A percentile compares a stretch with the other conserved stretches of the same genome.
Evolutionary conservation across 2,797 vertebrate genomes (phyloP).

Genomic region (Syncerus caffer): DNA sequence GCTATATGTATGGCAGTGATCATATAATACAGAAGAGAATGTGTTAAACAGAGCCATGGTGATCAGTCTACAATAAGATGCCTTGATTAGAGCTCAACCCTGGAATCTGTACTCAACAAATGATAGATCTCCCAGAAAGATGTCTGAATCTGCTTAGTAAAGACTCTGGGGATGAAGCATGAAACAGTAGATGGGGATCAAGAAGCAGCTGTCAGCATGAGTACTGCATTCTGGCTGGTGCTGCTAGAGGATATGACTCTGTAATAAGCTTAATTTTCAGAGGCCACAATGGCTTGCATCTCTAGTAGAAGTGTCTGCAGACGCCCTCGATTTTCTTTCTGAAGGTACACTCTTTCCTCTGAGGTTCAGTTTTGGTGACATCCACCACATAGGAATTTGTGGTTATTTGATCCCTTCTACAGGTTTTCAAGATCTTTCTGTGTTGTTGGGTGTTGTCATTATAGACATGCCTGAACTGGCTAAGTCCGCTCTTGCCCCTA

Average conservation of each 20-base stretch:
- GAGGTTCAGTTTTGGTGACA: background rate
- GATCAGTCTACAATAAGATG: background rate
- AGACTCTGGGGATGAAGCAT: background rate
- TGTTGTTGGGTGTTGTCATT: too few relatives aligned
- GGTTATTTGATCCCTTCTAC: slow-evolving; percentile 86
- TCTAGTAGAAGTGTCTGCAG: background rate
- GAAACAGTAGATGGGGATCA: background rate
- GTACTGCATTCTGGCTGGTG: too few relatives aligned
- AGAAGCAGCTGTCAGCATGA: background rate
- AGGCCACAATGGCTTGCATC: background rate
- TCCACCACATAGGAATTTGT: slow-evolving; percentile 87
- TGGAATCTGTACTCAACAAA: background rate
- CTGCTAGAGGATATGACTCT: background rate
- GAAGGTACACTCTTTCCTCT: slow-evolving; percentile 84
- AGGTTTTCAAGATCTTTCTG: background rate
- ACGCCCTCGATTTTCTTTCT: slow-evolving; percentile 70
- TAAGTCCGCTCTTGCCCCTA: too few relatives aligned
- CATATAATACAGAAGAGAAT: slow-evolving; percentile 58
- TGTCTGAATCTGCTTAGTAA: background rate
- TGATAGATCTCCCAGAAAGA: background rate
- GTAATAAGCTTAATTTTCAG: background rate
- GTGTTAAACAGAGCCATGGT: background rate
- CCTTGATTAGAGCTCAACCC: background rate
- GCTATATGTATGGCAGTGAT: background rate
- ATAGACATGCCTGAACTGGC: too few relatives aligned